phyloP scores from a whole-genome alignment of 2,888 invertebrate species.

The Colostygia pectinataria region DNA sequence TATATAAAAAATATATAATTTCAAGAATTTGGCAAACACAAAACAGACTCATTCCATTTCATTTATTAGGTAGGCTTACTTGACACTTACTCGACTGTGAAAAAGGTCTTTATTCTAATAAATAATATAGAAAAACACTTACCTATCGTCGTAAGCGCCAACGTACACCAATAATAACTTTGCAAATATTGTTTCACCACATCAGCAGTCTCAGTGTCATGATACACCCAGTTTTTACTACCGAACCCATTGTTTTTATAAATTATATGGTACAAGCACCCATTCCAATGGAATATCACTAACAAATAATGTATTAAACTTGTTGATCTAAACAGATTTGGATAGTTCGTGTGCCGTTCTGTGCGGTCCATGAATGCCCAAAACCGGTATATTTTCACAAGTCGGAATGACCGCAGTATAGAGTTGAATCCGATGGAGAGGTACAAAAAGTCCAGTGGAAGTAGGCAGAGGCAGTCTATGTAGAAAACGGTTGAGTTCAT shows the following conservation, averaged over 20 bases:
- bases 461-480: conserved; percentile 98
- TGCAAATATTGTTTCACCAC: conserved; percentile 97
- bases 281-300: conserved; percentile 99
- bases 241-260: conserved; percentile 97
- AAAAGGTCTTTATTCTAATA: background rate
- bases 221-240: conserved; percentile 95
- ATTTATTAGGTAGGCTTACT: no score
- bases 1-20: no score
- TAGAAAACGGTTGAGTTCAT: conserved; percentile 99
- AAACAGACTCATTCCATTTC: no score
- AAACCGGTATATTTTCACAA: conserved; percentile 98
- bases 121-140: conserved; percentile 51
- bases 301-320: conserved; percentile 97
- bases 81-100: no score
- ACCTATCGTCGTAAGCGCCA: conserved; percentile 97
- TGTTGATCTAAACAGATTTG: conserved; percentile 96
- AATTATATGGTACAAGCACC: conserved; percentile 98
- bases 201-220: conserved; percentile 92
- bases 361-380: conserved; percentile 99
- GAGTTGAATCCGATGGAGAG: conserved; percentile 98
- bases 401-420: conserved; percentile 96
- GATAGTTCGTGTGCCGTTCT: conserved; percentile 99
- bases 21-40: no score
- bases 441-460: conserved; percentile 98
- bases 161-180: conserved; percentile 99